phyloP scores from a whole-genome alignment of 2,888 invertebrate species.

The Teleogryllus oceanicus region DNA sequence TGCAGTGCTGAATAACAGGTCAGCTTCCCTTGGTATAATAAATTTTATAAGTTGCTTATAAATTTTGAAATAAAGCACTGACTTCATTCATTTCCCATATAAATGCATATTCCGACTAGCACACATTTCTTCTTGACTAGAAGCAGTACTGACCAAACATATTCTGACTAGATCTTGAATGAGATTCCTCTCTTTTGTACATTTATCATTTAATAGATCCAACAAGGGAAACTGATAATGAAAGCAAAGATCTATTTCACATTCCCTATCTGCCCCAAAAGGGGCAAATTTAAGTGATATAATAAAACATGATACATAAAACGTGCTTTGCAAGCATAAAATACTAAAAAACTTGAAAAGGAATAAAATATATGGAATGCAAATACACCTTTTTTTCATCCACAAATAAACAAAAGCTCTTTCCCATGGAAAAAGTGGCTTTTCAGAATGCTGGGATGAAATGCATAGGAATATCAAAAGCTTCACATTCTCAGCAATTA shows the following conservation, averaged over 20 bases:
- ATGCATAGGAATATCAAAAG: background rate
- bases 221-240: conserved; percentile 1
- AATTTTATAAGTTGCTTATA: background rate
- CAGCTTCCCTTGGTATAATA: background rate
- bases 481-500: conserved; percentile 36
- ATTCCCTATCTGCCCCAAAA: no score
- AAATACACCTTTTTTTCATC: no score
- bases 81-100: background rate
- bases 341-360: no score
- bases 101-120: background rate
- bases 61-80: background rate
- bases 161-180: background rate
- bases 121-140: conserved; percentile 1
- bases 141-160: background rate
- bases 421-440: no score
- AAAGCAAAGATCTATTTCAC: background rate
- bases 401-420: no score
- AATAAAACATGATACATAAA: no score
- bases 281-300: no score
- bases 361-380: no score
- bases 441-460: no score
- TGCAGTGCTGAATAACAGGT: background rate
- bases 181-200: conserved; percentile 3
- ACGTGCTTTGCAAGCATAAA: no score
- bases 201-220: background rate